Evolutionary conservation across 2,113 vertebrate genomes (phyloP), one percentile per base, ranked within the genome.

Genomic region (Todiramphus chloris): DNA sequence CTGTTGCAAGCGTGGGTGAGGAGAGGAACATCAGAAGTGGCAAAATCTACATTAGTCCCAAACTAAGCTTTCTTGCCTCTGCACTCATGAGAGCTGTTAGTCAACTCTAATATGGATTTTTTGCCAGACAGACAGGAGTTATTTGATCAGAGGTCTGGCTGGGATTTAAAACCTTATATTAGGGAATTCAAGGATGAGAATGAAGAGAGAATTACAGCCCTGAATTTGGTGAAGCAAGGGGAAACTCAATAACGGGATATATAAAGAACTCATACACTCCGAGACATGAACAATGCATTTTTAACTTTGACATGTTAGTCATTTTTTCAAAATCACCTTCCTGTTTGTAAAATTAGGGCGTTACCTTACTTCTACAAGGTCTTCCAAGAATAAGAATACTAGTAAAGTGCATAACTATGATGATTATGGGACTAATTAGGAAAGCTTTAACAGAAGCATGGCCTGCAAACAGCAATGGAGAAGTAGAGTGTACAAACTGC

Each of bases 281-380:
- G 35, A 79, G 35, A 69, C 10, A 64, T 0, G 3, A 88, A 88
- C 1, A 1, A 75, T 0, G 2, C 16, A 28, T 27, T 63, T 67
- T 83, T 50, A 70, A 68, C 73, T 82, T 75, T 67, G 16, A 41
- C 24, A 64, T 66, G 21, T 13, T 2, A 44, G 24, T 66, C 33
- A 46, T 35, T 72, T 88, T 83, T 74, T 44, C 62, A 23, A 82
- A 89, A 66, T 14, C 44, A 66, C 25, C 4, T 37, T 87, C 70
- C 41, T 73, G 37, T 55, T 48, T 6, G 2, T 48, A 82, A 93
- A 91, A 87, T n/a, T 39, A 87, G 48, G 27, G 8, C 50, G 74
- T 66, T 48, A 53, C 30, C 16, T 30, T 50, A 70, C 16, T 31
- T 75, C 53, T 56, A 33, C 30, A 66, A 78, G 5, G 11, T 67